Conservation (phyloP, 2,113 vertebrate species). For the Rattus rattus region DNA sequence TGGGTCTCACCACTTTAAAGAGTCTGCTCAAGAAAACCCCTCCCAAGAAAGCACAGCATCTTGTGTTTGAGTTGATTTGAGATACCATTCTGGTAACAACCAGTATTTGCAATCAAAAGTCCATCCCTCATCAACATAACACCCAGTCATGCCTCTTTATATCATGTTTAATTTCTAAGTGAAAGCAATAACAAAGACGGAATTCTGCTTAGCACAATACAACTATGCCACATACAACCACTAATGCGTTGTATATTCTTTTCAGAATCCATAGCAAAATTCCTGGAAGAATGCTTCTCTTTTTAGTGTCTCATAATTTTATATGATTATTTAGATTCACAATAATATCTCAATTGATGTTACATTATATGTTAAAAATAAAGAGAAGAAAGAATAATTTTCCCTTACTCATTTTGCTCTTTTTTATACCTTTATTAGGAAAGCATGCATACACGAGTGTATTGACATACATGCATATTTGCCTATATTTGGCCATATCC, state of each 20-base stretch:
- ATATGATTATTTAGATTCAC: neutral
- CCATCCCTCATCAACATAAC: neutral
- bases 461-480: neutral
- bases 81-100: neutral
- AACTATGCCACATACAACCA: neutral
- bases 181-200: neutral
- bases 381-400: neutral
- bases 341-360: neutral
- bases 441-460: neutral
- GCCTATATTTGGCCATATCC: neutral
- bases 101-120: neutral
- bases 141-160: neutral
- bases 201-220: neutral
- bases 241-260: neutral
- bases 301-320: neutral
- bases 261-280: neutral
- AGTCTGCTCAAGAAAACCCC: neutral
- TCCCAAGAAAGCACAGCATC: neutral
- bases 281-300: neutral
- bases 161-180: neutral
- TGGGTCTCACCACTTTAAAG: neutral
- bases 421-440: neutral
- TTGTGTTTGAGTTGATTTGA: neutral
- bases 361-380: neutral
- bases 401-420: neutral